A percentile compares a stretch with the other conserved stretches of the same genome.
Evolutionary conservation across 2,113 vertebrate species (phyloP).

Genomic region (Hiodon alosoides): DNA sequence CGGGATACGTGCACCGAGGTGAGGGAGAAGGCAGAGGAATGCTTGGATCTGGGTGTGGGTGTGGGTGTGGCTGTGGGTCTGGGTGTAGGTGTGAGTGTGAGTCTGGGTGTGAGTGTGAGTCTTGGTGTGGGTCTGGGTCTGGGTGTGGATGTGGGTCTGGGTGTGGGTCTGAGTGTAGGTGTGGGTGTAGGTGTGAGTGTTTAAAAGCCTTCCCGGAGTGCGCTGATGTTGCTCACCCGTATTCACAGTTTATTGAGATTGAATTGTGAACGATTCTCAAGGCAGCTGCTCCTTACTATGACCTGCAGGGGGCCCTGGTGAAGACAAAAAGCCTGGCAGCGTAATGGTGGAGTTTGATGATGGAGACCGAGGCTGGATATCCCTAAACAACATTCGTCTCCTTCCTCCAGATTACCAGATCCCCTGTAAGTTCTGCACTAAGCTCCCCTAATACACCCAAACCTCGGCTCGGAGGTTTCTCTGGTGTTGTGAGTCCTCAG

Average conservation of each 20-base stretch:
- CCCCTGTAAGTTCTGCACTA: conserved; percentile 68
- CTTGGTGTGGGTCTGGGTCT: too few species aligned
- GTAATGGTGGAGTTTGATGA: conserved; percentile 95
- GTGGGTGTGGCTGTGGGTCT: too few species aligned
- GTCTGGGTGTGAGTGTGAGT: too few species aligned
- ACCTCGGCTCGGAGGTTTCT: background rate
- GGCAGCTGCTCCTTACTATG: background rate
- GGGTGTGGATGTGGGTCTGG: background rate
- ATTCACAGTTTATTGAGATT: background rate
- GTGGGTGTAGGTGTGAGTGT: too few species aligned
- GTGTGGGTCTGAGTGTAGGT: background rate
- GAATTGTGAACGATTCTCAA: background rate
- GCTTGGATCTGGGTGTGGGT: too few species aligned
- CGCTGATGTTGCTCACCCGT: background rate
- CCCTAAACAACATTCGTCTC: conserved; percentile 83
- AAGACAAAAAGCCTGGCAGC: conserved; percentile 73
- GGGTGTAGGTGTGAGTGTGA: too few species aligned
- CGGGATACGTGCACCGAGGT: conserved; percentile 87
- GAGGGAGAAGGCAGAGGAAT: conserved; percentile 26
- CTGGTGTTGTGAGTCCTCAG: background rate
- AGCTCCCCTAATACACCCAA: background rate
- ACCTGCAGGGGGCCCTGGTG: conserved; percentile 60
- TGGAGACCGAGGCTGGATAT: conserved; percentile 86
- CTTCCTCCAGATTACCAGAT: conserved; percentile 92
- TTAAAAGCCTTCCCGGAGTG: too few species aligned